A percentile compares a stretch with the other conserved stretches of the same genome.
Conservation (phyloP, 2,113 vertebrate genomes). For the Trachemys scripta region DNA sequence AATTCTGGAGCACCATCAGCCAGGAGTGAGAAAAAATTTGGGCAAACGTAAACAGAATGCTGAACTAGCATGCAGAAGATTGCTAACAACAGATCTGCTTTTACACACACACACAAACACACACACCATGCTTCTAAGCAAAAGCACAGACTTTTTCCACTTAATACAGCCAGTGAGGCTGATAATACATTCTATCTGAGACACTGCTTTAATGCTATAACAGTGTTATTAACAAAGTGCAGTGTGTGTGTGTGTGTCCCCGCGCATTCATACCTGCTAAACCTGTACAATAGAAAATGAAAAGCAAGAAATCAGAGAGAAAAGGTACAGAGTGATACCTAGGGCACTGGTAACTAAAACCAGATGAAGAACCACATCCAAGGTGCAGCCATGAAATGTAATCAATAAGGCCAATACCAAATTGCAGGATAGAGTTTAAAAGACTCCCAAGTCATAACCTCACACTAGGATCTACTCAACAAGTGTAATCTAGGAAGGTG, state of each 20-base stretch:
- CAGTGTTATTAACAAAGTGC: too few species aligned
- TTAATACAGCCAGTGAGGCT: not conserved
- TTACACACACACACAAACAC: not conserved
- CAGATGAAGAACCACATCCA: not conserved
- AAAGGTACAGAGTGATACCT: not conserved
- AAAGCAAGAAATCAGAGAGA: not conserved
- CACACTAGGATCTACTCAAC: not conserved
- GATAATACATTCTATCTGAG: too few species aligned
- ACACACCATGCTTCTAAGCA: not conserved
- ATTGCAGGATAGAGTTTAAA: not conserved
- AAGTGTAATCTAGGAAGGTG: not conserved
- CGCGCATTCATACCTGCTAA: too few species aligned
- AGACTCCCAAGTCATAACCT: not conserved
- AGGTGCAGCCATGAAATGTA: not conserved
- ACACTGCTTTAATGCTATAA: too few species aligned
- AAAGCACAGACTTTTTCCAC: not conserved
- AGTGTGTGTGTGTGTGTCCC: not conserved
- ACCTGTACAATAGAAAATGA: not conserved
- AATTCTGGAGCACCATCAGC: not conserved
- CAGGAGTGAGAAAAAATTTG: not conserved
- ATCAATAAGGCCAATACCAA: not conserved
- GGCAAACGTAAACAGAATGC: not conserved
- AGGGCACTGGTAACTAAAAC: not conserved
- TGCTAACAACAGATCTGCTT: not conserved
- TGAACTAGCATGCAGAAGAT: not conserved